Conservation (phyloP, 2,113 vertebrate species). For the Elgaria multicarinata region DNA sequence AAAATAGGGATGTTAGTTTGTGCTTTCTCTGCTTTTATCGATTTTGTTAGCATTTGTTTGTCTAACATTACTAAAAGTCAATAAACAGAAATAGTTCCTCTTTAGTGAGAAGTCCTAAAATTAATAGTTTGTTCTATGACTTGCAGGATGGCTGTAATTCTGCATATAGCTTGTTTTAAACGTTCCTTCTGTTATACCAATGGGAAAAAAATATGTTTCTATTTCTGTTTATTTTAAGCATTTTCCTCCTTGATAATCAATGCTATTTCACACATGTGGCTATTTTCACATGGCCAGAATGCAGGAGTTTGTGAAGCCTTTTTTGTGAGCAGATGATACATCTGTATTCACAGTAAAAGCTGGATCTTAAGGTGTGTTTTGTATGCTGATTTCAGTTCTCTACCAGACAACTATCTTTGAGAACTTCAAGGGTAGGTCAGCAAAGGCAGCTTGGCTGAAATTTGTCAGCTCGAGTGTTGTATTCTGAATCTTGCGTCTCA, state of each 20-base stretch:
- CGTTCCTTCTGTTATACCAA: conserved; percentile 26
- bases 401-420: background rate
- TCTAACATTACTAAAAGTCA: conserved; percentile 35
- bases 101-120: conserved; percentile 44
- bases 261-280: background rate
- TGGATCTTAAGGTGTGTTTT: background rate
- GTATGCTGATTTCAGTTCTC: background rate
- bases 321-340: background rate
- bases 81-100: conserved; percentile 49
- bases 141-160: conserved; percentile 14
- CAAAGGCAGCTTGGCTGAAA: background rate
- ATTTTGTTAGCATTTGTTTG: conserved; percentile 43
- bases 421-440: background rate
- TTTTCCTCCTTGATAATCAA: conserved; percentile 25
- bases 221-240: conserved; percentile 34
- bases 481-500: accelerated
- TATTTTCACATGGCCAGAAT: conserved; percentile 26
- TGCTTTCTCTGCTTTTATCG: conserved; percentile 38
- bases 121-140: conserved; percentile 52
- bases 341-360: background rate
- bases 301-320: background rate
- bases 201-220: conserved; percentile 29
- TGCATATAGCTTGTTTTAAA: conserved; percentile 31
- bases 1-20: conserved; percentile 27
- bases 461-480: accelerated